phyloP scores from a whole-genome alignment of 1,140 invertebrate genomes.

The Callitettix versicolor region DNA sequence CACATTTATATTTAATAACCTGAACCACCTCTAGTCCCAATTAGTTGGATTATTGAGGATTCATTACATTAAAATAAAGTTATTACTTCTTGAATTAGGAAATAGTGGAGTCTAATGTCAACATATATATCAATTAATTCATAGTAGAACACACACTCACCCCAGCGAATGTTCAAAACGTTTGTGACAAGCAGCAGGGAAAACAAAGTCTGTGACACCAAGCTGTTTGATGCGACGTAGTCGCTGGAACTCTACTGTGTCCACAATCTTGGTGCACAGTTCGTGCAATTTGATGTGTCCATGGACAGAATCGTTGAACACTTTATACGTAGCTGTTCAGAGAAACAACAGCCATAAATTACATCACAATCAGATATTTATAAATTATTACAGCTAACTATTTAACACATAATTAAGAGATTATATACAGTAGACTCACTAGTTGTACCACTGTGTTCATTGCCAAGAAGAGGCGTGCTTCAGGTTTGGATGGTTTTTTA shows the following conservation, averaged over 20 bases:
- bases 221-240: constrained; percentile 45
- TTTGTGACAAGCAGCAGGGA: constrained; percentile 43
- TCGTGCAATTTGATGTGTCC: constrained; percentile 36
- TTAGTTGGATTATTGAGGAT: no score
- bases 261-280: constrained; percentile 42
- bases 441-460: no score
- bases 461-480: no score
- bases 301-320: constrained; percentile 44
- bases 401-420: no score
- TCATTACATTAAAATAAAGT: no score
- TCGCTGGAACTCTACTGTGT: constrained; percentile 52
- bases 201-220: constrained; percentile 42
- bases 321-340: constrained; percentile 28
- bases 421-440: no score
- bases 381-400: no score
- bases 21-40: no score
- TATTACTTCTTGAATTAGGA: neutral
- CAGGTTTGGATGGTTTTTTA: no score
- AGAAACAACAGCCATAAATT: no score
- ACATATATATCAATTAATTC: neutral
- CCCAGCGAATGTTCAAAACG: constrained; percentile 53
- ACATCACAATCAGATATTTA: no score
- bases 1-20: no score
- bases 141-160: constrained; percentile 31
- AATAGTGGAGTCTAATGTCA: neutral